Evolutionary conservation across 2,113 vertebrate genomes (phyloP).

Genomic region (Semnornis frantzii): DNA sequence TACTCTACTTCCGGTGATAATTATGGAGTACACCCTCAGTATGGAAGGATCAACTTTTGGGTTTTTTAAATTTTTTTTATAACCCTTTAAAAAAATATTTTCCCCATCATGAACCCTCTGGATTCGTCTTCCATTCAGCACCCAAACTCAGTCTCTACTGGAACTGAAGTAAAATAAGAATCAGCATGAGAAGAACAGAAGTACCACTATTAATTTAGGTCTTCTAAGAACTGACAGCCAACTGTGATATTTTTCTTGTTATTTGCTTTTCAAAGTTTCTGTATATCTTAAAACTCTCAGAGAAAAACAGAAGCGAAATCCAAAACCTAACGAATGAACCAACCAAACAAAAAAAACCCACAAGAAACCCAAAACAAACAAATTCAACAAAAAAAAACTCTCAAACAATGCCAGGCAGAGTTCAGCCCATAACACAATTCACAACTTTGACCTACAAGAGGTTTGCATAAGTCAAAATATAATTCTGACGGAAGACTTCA

Average conservation of each 20-base stretch:
- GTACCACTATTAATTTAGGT: neutral
- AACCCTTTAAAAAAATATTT: neutral
- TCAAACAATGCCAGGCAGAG: neutral
- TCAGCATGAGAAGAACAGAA: neutral
- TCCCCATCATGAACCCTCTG: neutral
- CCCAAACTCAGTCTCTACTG: neutral
- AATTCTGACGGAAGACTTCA: neutral
- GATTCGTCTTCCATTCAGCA: neutral
- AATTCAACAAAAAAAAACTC: too few species aligned
- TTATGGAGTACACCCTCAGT: neutral
- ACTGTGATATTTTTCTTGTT: neutral
- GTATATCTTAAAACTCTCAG: neutral
- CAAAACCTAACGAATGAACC: too few species aligned
- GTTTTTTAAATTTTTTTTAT: too few species aligned
- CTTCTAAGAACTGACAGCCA: neutral
- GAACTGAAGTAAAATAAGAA: neutral
- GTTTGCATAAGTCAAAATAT: neutral
- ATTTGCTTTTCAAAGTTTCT: neutral
- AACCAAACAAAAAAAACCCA: too few species aligned
- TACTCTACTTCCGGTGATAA: neutral
- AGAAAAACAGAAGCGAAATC: neutral
- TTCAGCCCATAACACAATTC: neutral
- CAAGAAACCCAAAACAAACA: too few species aligned
- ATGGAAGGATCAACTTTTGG: neutral
- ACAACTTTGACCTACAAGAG: neutral